Percentiles rank a stretch among this genome's conserved stretches.
These are phyloP conservation scores for Silurus glanis DNA, from an alignment of 2,113 vertebrate genomes.

Conservation along the genomic window DNA sequence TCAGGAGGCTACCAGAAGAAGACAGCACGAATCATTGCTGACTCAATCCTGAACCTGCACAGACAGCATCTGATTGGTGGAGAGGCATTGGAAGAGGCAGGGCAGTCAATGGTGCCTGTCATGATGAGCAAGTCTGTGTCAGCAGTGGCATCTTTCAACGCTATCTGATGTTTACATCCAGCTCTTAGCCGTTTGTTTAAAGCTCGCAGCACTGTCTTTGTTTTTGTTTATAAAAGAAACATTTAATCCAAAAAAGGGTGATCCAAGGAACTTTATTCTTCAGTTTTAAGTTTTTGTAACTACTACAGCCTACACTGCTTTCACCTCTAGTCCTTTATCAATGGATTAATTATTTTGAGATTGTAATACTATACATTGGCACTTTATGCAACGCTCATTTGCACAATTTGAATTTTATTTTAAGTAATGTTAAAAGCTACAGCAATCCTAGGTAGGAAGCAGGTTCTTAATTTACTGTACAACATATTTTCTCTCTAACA, in stretches of 20 bases:
- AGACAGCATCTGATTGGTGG: slow-evolving; percentile 77
- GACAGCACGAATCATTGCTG: slow-evolving; percentile 90
- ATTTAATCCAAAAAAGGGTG: slow-evolving; percentile 5
- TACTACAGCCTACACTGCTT: not conserved
- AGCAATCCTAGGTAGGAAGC: not conserved
- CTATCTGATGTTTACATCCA: slow-evolving; percentile 53
- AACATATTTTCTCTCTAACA: not conserved
- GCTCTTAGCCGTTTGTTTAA: not conserved
- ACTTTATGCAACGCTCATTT: slow-evolving; percentile 42
- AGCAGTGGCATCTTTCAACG: slow-evolving; percentile 50
- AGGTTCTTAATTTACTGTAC: not conserved
- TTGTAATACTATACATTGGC: not conserved
- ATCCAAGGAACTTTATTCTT: not conserved
- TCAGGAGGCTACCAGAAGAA: slow-evolving; percentile 94
- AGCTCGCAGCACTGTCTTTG: not conserved
- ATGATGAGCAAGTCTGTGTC: slow-evolving; percentile 60
- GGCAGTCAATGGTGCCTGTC: slow-evolving; percentile 60
- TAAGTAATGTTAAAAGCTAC: not conserved
- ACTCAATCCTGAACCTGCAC: slow-evolving; percentile 92
- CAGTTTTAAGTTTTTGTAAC: slow-evolving; percentile 4
- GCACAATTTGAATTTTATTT: slow-evolving; percentile 31
- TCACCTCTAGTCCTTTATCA: not conserved
- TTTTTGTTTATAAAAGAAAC: slow-evolving; percentile 10
- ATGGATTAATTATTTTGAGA: not conserved
- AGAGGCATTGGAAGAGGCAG: slow-evolving; percentile 53